A percentile compares a stretch with the other conserved stretches of the same genome.
phyloP scores from a whole-genome alignment of 2,113 vertebrate genomes.

The Psittacus erithacus region DNA sequence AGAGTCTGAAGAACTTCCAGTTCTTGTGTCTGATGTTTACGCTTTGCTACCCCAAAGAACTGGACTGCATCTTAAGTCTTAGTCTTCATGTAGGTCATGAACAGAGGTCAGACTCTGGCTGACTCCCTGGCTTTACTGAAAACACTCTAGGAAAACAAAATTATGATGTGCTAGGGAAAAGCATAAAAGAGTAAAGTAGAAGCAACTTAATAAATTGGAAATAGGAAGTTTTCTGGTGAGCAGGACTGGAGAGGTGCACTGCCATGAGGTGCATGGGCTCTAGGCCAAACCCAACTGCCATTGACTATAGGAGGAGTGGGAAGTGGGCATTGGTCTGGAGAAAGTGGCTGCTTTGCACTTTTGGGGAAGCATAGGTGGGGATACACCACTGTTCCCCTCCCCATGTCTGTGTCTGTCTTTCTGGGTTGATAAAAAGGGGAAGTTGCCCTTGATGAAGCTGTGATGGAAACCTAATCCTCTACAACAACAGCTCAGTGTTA shows the following conservation, averaged over 20 bases:
- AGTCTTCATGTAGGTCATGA: not conserved
- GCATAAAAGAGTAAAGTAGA: not conserved
- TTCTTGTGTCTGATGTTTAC: not conserved
- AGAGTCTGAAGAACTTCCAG: not conserved
- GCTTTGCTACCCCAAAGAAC: not conserved
- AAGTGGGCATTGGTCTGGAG: not conserved
- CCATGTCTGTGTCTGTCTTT: not conserved
- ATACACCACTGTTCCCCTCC: not conserved
- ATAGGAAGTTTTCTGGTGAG: not conserved
- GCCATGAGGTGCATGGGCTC: not conserved
- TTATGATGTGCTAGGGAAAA: not conserved
- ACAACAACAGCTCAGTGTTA: not conserved
- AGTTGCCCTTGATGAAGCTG: conserved; percentile 11
- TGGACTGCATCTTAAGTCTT: not conserved
- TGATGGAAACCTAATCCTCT: conserved; percentile 38
- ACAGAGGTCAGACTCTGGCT: not conserved
- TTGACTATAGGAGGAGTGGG: rapidly evolving
- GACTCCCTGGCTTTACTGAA: not conserved
- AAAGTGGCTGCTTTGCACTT: not conserved
- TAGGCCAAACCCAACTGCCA: not conserved
- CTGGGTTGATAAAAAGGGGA: not conserved
- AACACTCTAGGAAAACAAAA: not conserved
- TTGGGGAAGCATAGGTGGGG: not conserved
- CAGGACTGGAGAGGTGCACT: not conserved
- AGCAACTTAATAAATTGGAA: not conserved